These are phyloP conservation scores for Aphaenogaster ashmeadi DNA, from an alignment of 1,140 invertebrate species.

Conservation along the genomic window DNA sequence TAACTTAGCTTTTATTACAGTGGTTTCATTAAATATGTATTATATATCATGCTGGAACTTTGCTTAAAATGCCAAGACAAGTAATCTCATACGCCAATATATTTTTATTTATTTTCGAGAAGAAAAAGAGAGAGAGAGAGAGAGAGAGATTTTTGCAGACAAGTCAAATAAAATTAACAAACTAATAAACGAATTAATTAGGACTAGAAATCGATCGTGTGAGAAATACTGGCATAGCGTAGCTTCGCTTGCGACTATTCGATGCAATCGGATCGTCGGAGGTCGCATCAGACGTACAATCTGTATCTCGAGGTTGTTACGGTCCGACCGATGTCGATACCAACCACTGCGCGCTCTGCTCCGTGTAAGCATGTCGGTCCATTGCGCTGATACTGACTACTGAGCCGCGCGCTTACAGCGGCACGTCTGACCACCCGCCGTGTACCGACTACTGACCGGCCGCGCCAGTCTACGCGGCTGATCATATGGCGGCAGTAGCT, in stretches of 20 bases:
- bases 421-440: neutral
- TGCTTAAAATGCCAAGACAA: neutral
- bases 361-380: slow-evolving; percentile 5
- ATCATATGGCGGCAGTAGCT: slow-evolving; percentile 17
- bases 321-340: slow-evolving; percentile 19
- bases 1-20: slow-evolving; percentile 47
- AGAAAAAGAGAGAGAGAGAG: neutral
- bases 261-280: neutral
- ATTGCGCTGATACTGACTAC: slow-evolving; percentile 44
- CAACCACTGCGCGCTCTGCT: neutral
- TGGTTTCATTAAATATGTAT: slow-evolving; percentile 42
- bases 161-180: neutral
- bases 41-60: slow-evolving; percentile 15
- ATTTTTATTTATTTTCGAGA: slow-evolving; percentile 26
- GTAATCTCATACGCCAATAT: slow-evolving; percentile 10
- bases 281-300: slow-evolving; percentile 8
- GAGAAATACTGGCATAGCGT: neutral
- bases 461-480: neutral
- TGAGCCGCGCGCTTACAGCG: slow-evolving; percentile 5
- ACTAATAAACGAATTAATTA: neutral
- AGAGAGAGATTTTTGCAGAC: neutral
- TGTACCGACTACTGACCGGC: slow-evolving; percentile 28
- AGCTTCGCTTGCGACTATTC: neutral
- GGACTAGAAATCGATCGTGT: neutral
- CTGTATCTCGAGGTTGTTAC: slow-evolving; percentile 32